Percentiles rank a stretch among this genome's conserved stretches.
Evolutionary conservation across 2,888 invertebrate species (phyloP).

Genomic region (Napeogenes sylphis): DNA sequence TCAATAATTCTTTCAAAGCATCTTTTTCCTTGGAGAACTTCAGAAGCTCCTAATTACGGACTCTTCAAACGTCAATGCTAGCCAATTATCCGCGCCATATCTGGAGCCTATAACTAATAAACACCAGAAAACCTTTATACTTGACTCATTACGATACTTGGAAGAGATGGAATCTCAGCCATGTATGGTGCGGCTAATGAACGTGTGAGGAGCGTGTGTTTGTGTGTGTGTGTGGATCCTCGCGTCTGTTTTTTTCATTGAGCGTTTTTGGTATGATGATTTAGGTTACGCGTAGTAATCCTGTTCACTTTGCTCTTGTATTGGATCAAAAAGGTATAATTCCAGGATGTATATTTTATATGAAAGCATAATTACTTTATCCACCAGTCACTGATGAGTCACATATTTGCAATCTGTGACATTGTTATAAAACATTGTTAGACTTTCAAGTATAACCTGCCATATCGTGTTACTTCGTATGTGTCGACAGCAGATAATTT

Average conservation of each 20-base stretch:
- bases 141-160: constrained; percentile 19
- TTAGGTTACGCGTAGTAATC: not conserved
- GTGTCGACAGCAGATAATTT: too few species aligned
- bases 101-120: constrained; percentile 18
- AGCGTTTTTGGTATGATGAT: constrained; percentile 22
- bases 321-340: too few species aligned
- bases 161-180: constrained; percentile 35
- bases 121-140: constrained; percentile 18
- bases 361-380: too few species aligned
- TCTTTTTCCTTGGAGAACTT: not conserved
- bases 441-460: too few species aligned
- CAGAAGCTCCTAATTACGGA: not conserved
- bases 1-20: not conserved
- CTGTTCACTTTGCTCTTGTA: constrained; percentile 1
- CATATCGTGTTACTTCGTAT: too few species aligned
- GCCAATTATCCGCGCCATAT: constrained; percentile 1
- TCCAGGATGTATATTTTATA: too few species aligned
- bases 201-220: constrained; percentile 34
- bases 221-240: constrained; percentile 18
- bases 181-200: constrained; percentile 55
- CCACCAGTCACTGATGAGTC: too few species aligned
- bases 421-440: too few species aligned
- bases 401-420: too few species aligned
- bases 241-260: constrained; percentile 32
- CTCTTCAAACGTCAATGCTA: constrained; percentile 3